Base-by-base conservation (phyloP, 2,113 vertebrate species). In the Symphodus melops region DNA sequence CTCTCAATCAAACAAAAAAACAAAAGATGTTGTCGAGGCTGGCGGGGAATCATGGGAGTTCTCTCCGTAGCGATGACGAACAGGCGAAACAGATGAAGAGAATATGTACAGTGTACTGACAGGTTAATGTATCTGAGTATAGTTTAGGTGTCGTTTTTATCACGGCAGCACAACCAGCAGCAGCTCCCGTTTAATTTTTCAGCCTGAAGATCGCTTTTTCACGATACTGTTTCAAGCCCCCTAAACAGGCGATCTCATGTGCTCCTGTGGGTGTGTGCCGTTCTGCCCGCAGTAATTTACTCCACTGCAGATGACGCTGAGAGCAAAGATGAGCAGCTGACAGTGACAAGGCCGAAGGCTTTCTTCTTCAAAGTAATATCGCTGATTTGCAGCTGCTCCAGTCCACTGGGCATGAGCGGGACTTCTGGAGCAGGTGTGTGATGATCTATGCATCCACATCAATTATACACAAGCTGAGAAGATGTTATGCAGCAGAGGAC, bases 381-480 rank as follows among this genome's bases (percentile, higher is more conserved):
- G 51, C 73, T 68, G 66, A 80, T 75, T 54, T 44, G 44, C 74
- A 83, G 77, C 72, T 76, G 54, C 68, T 75, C 12, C 46, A 75
- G 21, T 68, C 60, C 77, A 57, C 37, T 52, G 58, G 39, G 72
- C 60, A 23, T 33, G 25, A 44, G 53, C 13, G 17, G 61, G 66
- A 76, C 68, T 68, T 69, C 51, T 68, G 68, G 62, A 82, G 82
- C 86, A 87, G 77, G 79, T 89, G 82, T 81, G 75, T 74, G 53
- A 70, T 78, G 68, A 85, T 88, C 82, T 79, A 81, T 89, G 85
- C 74, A 51, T 86, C 77, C 49, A 49, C 28, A 56, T 91, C 44
- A 87, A 89, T 90, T 72, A 88, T 91, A 36, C n/a, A n/a, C n/a
- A n/a, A n/a, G n/a, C n/a, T n/a, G 36, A 90, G 84, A 76, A 36